Evolutionary conservation across 2,888 invertebrate genomes (phyloP).

Genomic region (Gari tellinella): DNA sequence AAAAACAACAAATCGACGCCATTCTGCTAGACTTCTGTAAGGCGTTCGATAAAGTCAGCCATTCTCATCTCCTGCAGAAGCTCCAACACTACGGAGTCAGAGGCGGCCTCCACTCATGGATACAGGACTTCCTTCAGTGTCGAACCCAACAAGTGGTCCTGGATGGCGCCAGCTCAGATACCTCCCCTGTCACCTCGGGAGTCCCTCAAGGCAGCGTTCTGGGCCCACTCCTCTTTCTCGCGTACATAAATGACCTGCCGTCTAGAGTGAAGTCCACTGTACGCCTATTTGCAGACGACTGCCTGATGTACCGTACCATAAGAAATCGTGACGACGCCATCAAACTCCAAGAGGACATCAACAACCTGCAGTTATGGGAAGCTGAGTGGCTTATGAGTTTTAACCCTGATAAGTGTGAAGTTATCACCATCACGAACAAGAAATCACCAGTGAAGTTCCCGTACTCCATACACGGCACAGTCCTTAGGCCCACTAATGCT

Average conservation of each 20-base stretch:
- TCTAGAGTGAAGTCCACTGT: constrained; percentile 4
- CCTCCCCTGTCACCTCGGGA: constrained; percentile 17
- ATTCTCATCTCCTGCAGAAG: constrained; percentile 8
- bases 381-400: constrained; percentile 20
- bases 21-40: constrained; percentile 32
- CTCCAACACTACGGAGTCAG: constrained; percentile 11
- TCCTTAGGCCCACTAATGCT: neutral
- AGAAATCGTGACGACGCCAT: neutral
- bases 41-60: constrained; percentile 21
- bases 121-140: constrained; percentile 3
- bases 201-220: constrained; percentile 20
- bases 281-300: constrained; percentile 15
- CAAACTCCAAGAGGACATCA: constrained; percentile 17
- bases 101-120: constrained; percentile 14
- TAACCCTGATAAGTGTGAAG: constrained; percentile 16
- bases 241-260: constrained; percentile 20
- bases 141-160: constrained; percentile 14
- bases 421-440: constrained; percentile 4
- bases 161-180: neutral
- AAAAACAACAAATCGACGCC: constrained; percentile 41
- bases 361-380: constrained; percentile 8
- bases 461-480: neutral
- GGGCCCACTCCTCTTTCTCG: constrained; percentile 16
- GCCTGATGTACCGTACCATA: neutral
- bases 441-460: neutral